A percentile compares a stretch with the other conserved stretches of the same genome.
phyloP scores from a whole-genome alignment of 2,113 vertebrate genomes.

The Tympanuchus pallidicinctus region DNA sequence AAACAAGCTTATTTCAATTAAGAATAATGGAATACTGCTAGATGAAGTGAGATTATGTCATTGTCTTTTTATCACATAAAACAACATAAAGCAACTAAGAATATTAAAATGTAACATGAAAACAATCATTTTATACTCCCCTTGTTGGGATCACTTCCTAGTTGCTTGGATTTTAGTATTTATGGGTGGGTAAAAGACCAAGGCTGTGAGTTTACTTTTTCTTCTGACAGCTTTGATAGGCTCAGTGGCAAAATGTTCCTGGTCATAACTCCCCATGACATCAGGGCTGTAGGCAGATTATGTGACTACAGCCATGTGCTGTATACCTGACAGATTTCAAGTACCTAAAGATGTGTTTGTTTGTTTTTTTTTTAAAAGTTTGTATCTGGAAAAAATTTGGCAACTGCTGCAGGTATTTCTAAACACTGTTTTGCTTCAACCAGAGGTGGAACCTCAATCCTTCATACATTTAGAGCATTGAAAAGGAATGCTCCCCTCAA shows the following conservation, averaged over 20 bases:
- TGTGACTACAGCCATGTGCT: neutral
- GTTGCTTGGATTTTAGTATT: neutral
- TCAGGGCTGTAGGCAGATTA: neutral
- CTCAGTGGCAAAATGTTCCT: neutral
- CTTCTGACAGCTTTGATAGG: neutral
- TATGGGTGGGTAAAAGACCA: neutral
- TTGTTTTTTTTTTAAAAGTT: neutral
- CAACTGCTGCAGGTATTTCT: neutral
- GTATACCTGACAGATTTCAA: neutral
- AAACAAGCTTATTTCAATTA: constrained; percentile 11
- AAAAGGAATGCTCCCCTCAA: constrained; percentile 45
- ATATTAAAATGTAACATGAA: neutral
- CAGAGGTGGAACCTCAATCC: neutral
- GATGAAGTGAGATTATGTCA: neutral
- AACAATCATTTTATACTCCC: neutral
- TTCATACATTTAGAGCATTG: constrained; percentile 10
- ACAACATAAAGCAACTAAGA: neutral
- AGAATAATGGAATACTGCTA: neutral
- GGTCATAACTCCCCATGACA: neutral
- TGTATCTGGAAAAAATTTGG: rapidly evolving
- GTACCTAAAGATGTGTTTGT: neutral
- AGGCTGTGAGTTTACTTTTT: neutral
- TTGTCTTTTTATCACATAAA: neutral
- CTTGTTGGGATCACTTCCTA: neutral
- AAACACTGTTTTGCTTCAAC: neutral